These are phyloP conservation scores for Drosophila rhopaloa DNA, from an alignment of 1,140 invertebrate genomes.

Conservation along the genomic window DNA sequence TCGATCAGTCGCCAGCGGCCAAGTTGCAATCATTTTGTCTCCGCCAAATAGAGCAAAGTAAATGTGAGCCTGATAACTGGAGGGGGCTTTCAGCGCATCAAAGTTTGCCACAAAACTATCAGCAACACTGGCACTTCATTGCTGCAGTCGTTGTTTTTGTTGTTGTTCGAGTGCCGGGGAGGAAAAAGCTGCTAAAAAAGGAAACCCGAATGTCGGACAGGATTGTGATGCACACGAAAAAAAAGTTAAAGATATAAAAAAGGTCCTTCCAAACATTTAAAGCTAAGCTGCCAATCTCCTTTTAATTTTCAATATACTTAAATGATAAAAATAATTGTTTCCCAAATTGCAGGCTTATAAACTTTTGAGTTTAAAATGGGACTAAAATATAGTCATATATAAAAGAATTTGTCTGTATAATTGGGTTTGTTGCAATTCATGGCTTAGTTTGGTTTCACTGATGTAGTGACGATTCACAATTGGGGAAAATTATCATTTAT, in stretches of 20 bases:
- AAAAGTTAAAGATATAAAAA: neutral
- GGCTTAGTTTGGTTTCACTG: too few relatives aligned
- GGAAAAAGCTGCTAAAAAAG: conserved; percentile 34
- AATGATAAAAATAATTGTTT: too few relatives aligned
- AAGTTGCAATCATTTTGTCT: conserved; percentile 56
- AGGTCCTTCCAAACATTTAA: too few relatives aligned
- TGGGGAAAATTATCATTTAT: too few relatives aligned
- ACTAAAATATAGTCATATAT: too few relatives aligned
- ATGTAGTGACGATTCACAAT: too few relatives aligned
- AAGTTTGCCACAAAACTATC: conserved; percentile 65
- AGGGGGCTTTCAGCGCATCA: conserved; percentile 20
- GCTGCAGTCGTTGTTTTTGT: conserved; percentile 30
- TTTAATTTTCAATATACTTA: too few relatives aligned
- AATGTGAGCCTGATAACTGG: conserved; percentile 62
- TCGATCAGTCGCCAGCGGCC: conserved; percentile 61
- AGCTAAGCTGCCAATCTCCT: too few relatives aligned
- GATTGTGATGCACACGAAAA: conserved; percentile 19
- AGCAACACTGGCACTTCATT: conserved; percentile 39
- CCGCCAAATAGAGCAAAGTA: conserved; percentile 58
- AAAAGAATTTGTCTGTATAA: too few relatives aligned
- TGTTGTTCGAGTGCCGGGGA: conserved; percentile 26
- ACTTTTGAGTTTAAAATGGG: too few relatives aligned
- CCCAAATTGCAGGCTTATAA: too few relatives aligned
- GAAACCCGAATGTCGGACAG: conserved; percentile 41
- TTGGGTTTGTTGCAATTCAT: too few relatives aligned